These are phyloP conservation scores for Physeter macrocephalus DNA, from an alignment of 2,113 vertebrate species.

Conservation along the genomic window DNA sequence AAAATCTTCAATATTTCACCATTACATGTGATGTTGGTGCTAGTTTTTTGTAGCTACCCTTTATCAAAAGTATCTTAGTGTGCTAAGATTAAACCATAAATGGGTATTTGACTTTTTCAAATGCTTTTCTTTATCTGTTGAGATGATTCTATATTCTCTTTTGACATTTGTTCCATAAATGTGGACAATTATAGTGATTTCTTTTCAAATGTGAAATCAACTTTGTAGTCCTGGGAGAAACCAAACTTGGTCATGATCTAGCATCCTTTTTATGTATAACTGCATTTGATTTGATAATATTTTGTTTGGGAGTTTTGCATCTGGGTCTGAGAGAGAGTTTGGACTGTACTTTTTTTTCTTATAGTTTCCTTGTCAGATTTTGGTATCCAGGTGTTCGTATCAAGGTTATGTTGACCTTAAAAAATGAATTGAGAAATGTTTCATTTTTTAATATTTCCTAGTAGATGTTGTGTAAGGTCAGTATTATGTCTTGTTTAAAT, in stretches of 20 bases:
- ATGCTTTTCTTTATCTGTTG: background rate
- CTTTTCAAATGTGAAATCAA: conserved; percentile 11
- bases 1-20: background rate
- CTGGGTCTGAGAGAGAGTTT: background rate
- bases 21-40: background rate
- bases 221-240: conserved; percentile 1
- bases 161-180: background rate
- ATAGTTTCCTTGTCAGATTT: conserved; percentile 32
- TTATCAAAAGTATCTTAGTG: background rate
- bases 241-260: background rate
- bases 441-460: conserved; percentile 37
- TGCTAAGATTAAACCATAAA: background rate
- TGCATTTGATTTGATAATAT: conserved; percentile 5
- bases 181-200: background rate
- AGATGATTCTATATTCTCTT: background rate
- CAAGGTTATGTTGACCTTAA: conserved; percentile 3
- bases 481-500: conserved; percentile 12
- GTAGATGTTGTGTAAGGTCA: background rate
- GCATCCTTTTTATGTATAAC: background rate
- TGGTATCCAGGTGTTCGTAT: background rate
- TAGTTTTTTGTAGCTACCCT: background rate
- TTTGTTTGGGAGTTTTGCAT: conserved; percentile 32
- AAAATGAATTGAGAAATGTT: conserved; percentile 30
- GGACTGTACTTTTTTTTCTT: background rate
- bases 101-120: background rate